phyloP scores from a whole-genome alignment of 2,888 invertebrate species.

The Amphipyra tragopoginis region DNA sequence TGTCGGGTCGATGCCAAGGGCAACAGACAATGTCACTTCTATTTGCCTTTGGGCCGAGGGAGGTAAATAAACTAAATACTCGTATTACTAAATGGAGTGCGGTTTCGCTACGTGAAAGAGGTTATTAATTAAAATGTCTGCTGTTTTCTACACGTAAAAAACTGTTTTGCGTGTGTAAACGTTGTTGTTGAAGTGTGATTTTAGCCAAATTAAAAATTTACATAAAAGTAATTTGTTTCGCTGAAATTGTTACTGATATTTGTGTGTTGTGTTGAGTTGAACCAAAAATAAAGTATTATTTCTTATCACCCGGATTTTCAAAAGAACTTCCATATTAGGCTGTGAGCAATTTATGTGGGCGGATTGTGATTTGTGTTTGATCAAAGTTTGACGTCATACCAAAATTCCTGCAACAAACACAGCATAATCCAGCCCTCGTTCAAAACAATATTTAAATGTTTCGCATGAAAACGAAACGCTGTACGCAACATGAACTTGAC shows the following conservation, averaged over 20 bases:
- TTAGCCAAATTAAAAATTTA: constrained; percentile 17
- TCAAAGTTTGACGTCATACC: constrained; percentile 51
- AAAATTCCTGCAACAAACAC: constrained; percentile 33
- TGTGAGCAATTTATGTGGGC: constrained; percentile 40
- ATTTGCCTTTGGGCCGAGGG: constrained; percentile 79
- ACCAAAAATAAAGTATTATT: constrained; percentile 3
- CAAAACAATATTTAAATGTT: constrained; percentile 45
- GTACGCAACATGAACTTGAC: constrained; percentile 65
- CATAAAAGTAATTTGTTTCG: constrained; percentile 5
- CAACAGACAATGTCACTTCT: constrained; percentile 85
- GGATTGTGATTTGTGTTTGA: constrained; percentile 25
- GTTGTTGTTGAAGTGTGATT: constrained; percentile 25
- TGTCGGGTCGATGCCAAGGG: constrained; percentile 72
- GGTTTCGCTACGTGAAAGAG: constrained; percentile 52
- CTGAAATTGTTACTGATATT: constrained; percentile 9
- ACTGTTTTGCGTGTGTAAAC: constrained; percentile 23
- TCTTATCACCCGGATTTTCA: constrained; percentile 5
- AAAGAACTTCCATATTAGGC: constrained; percentile 31
- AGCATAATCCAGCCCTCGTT: constrained; percentile 14
- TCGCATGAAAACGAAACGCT: constrained; percentile 43
- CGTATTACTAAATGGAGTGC: constrained; percentile 56
- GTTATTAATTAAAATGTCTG: constrained; percentile 61
- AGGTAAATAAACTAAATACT: constrained; percentile 79
- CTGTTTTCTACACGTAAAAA: constrained; percentile 17
- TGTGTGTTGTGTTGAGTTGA: too few species aligned